Percentiles rank a stretch among this genome's conserved stretches.
Conservation (phyloP, 2,888 invertebrate species). For the Apotomis capreana region DNA sequence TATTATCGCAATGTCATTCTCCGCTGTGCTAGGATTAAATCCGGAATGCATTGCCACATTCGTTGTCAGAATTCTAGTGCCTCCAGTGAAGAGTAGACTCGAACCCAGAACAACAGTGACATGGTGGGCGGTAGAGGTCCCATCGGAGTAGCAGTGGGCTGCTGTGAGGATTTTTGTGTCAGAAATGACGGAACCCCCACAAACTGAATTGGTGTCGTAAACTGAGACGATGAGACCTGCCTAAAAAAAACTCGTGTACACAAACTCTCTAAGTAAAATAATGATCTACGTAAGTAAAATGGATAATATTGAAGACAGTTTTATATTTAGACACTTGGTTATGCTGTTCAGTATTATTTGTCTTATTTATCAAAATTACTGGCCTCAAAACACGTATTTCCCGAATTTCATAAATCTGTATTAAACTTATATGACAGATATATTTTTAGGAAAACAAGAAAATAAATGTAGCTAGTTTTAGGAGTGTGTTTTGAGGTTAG, state of each 20-base stretch:
- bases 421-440: too few species aligned
- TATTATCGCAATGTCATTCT: constrained; percentile 59
- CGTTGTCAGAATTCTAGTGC: constrained; percentile 36
- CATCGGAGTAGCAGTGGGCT: constrained; percentile 39
- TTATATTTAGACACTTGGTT: too few species aligned
- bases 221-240: constrained; percentile 37
- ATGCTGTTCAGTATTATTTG: too few species aligned
- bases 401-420: too few species aligned
- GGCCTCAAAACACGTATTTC: too few species aligned
- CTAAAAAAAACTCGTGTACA: constrained; percentile 25
- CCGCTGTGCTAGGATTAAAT: constrained; percentile 53
- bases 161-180: constrained; percentile 36
- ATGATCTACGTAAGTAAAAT: too few species aligned
- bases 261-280: too few species aligned
- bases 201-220: constrained; percentile 26
- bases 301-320: too few species aligned
- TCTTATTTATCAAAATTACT: too few species aligned
- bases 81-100: constrained; percentile 43
- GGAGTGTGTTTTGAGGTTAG: too few species aligned
- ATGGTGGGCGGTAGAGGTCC: constrained; percentile 12
- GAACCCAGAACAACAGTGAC: constrained; percentile 43
- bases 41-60: constrained; percentile 44
- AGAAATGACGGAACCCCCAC: constrained; percentile 40
- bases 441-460: too few species aligned
- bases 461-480: too few species aligned